Percentiles rank a stretch among this genome's conserved stretches.
phyloP scores from a whole-genome alignment of 2,888 invertebrate species.

The Peribatodes rhomboidaria region DNA sequence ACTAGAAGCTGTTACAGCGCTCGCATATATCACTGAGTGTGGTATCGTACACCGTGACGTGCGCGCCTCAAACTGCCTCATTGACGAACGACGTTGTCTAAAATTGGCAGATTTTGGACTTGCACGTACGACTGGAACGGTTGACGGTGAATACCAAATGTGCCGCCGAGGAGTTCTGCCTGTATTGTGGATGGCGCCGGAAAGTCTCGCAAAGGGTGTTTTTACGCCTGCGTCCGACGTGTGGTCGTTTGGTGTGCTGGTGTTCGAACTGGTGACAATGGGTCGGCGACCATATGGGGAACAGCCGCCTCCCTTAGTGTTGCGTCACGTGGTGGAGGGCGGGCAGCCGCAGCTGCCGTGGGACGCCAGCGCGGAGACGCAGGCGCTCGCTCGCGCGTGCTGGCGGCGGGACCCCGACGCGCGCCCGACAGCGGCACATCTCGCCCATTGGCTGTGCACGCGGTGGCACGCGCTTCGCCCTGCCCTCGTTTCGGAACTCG shows the following conservation, averaged over 20 bases:
- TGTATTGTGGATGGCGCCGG: conserved; percentile 97
- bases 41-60: conserved; percentile 96
- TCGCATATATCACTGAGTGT: conserved; percentile 89
- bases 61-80: conserved; percentile 91
- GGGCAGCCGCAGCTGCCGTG: conserved; percentile 89
- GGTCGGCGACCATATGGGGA: conserved; percentile 94
- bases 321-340: conserved; percentile 88
- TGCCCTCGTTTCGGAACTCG: conserved; percentile 56
- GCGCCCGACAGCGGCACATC: conserved; percentile 90
- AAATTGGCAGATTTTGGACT: conserved; percentile 95
- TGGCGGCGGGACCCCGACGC: conserved; percentile 89
- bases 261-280: conserved; percentile 94
- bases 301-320: conserved; percentile 90
- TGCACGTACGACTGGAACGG: conserved; percentile 91
- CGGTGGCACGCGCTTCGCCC: conserved; percentile 90
- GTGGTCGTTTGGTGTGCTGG: conserved; percentile 95
- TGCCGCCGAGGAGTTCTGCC: conserved; percentile 94
- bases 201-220: conserved; percentile 91
- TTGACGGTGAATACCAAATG: conserved; percentile 91
- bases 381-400: conserved; percentile 89
- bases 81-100: conserved; percentile 90
- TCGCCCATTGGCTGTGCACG: conserved; percentile 86
- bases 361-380: conserved; percentile 71
- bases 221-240: conserved; percentile 94
- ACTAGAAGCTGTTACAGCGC: conserved; percentile 60